These are phyloP conservation scores for Aleadryas rufinucha DNA, from an alignment of 2,113 vertebrate species.

Conservation along the genomic window DNA sequence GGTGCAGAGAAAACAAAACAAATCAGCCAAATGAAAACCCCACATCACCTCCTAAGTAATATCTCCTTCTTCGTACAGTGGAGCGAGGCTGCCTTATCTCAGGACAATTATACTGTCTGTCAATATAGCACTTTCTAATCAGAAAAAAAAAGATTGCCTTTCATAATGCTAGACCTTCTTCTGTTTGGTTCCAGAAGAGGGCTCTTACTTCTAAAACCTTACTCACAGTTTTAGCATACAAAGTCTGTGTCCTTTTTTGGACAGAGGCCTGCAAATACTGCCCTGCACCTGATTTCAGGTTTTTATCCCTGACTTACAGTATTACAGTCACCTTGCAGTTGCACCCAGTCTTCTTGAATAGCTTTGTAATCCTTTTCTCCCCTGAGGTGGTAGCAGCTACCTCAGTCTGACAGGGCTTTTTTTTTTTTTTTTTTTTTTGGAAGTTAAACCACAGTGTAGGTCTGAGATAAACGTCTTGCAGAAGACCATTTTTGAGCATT, in stretches of 20 bases:
- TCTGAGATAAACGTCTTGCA: not conserved
- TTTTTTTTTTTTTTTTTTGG: not conserved
- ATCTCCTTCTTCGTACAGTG: not conserved
- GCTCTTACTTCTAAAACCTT: not conserved
- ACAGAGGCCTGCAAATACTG: not conserved
- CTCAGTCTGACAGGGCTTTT: not conserved
- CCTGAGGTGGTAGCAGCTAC: not conserved
- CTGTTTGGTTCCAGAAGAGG: not conserved
- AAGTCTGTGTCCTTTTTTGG: not conserved
- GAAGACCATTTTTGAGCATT: not conserved
- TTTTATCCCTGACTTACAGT: not conserved
- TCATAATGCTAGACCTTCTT: not conserved
- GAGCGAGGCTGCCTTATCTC: not conserved
- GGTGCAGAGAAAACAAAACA: not conserved
- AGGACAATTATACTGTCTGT: not conserved
- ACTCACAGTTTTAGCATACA: not conserved
- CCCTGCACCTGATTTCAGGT: not conserved
- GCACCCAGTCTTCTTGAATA: not conserved
- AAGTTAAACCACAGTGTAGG: not conserved
- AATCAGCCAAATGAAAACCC: not conserved
- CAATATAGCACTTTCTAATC: not conserved
- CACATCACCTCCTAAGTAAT: not conserved
- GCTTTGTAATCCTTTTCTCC: not conserved
- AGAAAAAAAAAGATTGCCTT: not conserved
- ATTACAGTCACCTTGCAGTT: not conserved